These are phyloP conservation scores for Platysteira castanea DNA, from an alignment of 2,113 vertebrate genomes.

Conservation along the genomic window DNA sequence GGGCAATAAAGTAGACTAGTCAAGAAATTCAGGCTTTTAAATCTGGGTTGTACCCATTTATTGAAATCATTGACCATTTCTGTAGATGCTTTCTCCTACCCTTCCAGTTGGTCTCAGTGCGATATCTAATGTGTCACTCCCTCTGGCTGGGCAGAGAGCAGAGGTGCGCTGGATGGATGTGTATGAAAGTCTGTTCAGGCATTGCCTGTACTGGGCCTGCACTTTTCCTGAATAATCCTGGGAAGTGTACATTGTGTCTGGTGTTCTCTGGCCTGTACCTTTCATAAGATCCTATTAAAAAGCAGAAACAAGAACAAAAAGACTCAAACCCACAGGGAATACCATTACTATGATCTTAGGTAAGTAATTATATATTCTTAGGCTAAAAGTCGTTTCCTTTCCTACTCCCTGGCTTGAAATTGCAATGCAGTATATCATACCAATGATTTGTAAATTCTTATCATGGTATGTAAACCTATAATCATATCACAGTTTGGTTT, in stretches of 20 bases:
- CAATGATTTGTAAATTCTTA: neutral
- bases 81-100: neutral
- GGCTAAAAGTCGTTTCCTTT: neutral
- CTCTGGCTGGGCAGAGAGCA: neutral
- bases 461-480: neutral
- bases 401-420: neutral
- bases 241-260: neutral
- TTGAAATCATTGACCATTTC: neutral
- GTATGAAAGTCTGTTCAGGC: too few relatives aligned
- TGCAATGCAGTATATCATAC: neutral
- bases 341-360: neutral
- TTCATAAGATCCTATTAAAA: neutral
- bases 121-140: neutral
- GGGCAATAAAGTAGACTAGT: neutral
- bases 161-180: neutral
- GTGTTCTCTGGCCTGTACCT: neutral
- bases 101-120: neutral
- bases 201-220: neutral
- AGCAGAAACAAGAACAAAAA: neutral
- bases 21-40: neutral
- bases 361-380: neutral
- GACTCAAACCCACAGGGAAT: neutral
- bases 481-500: neutral
- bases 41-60: neutral
- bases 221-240: neutral